Percentiles rank a stretch among this genome's conserved stretches.
These are phyloP conservation scores for Drosophila koepferae DNA, from an alignment of 2,888 invertebrate genomes.

Conservation along the genomic window DNA sequence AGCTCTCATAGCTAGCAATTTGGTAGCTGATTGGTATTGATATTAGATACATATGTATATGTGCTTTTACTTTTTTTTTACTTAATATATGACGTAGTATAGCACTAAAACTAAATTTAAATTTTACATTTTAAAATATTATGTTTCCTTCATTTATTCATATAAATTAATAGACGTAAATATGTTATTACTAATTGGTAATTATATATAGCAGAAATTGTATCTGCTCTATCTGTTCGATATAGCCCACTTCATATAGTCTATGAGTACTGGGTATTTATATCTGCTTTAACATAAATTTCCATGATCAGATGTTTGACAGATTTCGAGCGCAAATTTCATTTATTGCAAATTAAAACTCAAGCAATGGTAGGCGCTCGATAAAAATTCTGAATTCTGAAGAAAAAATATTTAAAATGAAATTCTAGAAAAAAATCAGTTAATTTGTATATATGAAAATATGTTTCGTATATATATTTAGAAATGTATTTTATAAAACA, in stretches of 20 bases:
- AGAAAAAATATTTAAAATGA: neutral
- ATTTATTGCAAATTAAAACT: constrained; percentile 1
- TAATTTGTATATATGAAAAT: neutral
- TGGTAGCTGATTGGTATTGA: no score
- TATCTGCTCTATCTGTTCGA: neutral
- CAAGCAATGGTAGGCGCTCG: neutral
- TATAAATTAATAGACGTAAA: no score
- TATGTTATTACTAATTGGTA: no score
- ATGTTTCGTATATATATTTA: neutral
- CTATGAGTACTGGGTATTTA: neutral
- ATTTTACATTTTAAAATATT: no score
- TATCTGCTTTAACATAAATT: neutral
- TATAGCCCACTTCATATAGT: neutral
- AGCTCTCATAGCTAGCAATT: neutral
- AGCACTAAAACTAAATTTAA: no score
- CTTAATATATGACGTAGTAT: no score
- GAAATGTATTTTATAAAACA: neutral
- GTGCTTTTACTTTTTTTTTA: no score
- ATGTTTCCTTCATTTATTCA: no score
- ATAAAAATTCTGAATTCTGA: no score
- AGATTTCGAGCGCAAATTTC: constrained; percentile 7
- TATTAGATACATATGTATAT: neutral
- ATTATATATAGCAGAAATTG: no score
- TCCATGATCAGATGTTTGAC: constrained; percentile 13
- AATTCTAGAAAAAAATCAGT: neutral